Percentiles rank a stretch among this genome's conserved stretches.
Conservation (phyloP, 2,797 vertebrate species). For the Lutjanus campechanus region DNA sequence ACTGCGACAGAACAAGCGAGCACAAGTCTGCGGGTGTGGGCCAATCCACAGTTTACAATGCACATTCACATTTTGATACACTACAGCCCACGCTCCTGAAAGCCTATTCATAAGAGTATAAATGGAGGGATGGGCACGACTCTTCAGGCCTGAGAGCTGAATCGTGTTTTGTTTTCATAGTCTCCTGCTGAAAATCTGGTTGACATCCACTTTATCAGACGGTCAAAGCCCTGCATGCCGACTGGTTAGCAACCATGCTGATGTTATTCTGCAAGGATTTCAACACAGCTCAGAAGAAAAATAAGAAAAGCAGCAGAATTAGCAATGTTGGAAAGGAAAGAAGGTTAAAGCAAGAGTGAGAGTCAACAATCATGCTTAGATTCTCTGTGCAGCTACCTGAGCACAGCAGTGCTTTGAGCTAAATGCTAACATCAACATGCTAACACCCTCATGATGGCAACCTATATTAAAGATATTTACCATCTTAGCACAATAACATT, state of each 20-base stretch:
- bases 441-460: not conserved
- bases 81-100: not conserved
- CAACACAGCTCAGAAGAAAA: not conserved
- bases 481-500: not conserved
- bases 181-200: constrained; percentile 64
- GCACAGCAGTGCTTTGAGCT: not conserved
- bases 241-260: constrained; percentile 46
- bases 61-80: constrained; percentile 7
- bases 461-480: not conserved
- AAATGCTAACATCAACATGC: too few species aligned
- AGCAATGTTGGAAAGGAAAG: not conserved
- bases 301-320: not conserved
- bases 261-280: constrained; percentile 22
- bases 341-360: not conserved
- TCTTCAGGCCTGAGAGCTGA: constrained; percentile 30
- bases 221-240: constrained; percentile 41
- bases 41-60: not conserved
- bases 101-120: constrained; percentile 5
- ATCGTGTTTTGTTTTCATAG: constrained; percentile 42
- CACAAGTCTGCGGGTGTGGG: constrained; percentile 14
- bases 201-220: constrained; percentile 54
- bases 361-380: not conserved
- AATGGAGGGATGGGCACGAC: constrained; percentile 14
- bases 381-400: not conserved
- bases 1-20: constrained; percentile 6